Evolutionary conservation across 2,888 invertebrate genomes (phyloP), one percentile per base, ranked within the genome.

Genomic region (Spilosoma lubricipeda): DNA sequence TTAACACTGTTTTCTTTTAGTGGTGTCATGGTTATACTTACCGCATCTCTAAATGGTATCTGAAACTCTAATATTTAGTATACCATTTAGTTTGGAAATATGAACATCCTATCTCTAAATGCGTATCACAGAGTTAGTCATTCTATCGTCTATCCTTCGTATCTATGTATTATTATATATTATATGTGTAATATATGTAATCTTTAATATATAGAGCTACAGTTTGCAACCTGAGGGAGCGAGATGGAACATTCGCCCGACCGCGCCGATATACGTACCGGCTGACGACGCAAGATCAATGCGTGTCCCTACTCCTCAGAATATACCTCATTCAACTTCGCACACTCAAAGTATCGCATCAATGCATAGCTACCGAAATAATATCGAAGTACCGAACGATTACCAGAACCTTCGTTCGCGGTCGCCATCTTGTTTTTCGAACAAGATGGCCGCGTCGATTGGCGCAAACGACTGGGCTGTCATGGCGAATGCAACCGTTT

Each of bases 341-440:
- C 96, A 96, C 83, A 93, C 96, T 64, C 95, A 96, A 83, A 96
- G 96, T 85, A 96, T 96, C 76, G 95, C 96, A 18, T 96, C 96
- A 64, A 96, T 96, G 94, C 96, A 96, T 91, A 96, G 95, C 94
- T 94, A 93, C 92, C 92, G 94, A 88, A 94, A 93, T 86, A 95
- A 94, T 90, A 94, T 95, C 71, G 95, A 95, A 87, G 91, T 94
- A 76, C 95, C 95, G 73, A 94, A 91, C 86, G 96, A 96, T 82
- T 96, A 96, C 90, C 96, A 95, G 90, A 95, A 95, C 80, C 90
- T 94, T 83, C 90, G 96, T 77, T 95, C 96, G 81, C 94, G 96
- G 83, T 95, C 96, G 92, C 96, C 96, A 93, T 96, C 96, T 93
- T 96, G 95, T 90, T 96, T 95, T 76, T 95, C 95, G 0, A 95